Percentiles rank a stretch among this genome's conserved stretches.
phyloP scores from a whole-genome alignment of 2,888 invertebrate genomes.

The Aporophyla lueneburgensis region DNA sequence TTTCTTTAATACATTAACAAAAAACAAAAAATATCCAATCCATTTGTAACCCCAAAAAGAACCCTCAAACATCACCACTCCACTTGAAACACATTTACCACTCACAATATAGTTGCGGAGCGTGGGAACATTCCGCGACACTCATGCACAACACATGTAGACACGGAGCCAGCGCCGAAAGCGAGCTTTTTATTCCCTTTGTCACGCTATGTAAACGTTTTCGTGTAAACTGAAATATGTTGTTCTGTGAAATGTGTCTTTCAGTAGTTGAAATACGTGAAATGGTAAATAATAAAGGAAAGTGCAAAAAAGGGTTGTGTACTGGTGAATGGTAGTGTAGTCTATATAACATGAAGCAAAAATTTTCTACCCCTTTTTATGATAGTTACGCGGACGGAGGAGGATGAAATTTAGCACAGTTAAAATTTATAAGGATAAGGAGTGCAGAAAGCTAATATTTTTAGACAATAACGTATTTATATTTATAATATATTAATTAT shows the following conservation, averaged over 20 bases:
- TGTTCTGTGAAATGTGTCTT: constrained; percentile 7
- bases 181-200: constrained; percentile 30
- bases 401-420: no score
- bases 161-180: constrained; percentile 9
- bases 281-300: constrained; percentile 5
- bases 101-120: constrained; percentile 28
- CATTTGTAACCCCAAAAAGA: constrained; percentile 9
- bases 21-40: constrained; percentile 4
- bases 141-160: constrained; percentile 42
- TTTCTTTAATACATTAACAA: no score
- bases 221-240: constrained; percentile 29
- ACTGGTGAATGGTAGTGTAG: neutral
- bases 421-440: no score
- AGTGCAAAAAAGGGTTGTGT: no score
- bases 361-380: no score
- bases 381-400: no score
- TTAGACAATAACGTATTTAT: no score
- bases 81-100: constrained; percentile 30
- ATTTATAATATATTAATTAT: no score
- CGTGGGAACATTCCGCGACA: constrained; percentile 51
- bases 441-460: no score
- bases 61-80: neutral
- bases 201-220: constrained; percentile 30
- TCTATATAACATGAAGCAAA: no score
- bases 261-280: neutral